Conservation (phyloP, 2,797 vertebrate species). For the Petrocephalus sullivani region DNA sequence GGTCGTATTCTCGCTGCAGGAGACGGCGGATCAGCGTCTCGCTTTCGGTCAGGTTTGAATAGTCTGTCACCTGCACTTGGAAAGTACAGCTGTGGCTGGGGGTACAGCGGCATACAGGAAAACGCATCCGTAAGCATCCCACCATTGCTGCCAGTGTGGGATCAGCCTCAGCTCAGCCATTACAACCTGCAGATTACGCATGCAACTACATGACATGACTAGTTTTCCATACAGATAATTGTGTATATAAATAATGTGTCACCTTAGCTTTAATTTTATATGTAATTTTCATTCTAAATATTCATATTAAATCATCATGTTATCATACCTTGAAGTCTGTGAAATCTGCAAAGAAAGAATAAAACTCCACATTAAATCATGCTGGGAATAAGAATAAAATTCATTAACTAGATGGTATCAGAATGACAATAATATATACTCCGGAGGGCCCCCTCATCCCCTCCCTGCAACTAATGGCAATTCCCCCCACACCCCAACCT, state of each 20-base stretch:
- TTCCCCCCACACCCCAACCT: background rate
- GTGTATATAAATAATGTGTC: background rate
- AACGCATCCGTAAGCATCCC: background rate
- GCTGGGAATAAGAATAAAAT: background rate
- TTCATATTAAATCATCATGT: background rate
- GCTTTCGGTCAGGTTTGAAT: conserved; percentile 38
- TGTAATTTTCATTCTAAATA: background rate
- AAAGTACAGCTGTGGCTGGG: conserved; percentile 56
- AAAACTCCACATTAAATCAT: background rate
- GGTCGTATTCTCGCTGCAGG: conserved; percentile 42
- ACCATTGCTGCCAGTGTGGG: background rate
- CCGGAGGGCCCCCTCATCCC: background rate
- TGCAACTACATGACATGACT: background rate
- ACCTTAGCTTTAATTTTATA: background rate
- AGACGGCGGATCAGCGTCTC: conserved; percentile 40
- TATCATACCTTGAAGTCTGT: conserved; percentile 26
- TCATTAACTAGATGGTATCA: background rate
- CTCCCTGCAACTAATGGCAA: background rate
- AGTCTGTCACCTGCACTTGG: conserved; percentile 50
- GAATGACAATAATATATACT: background rate
- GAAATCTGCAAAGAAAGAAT: conserved; percentile 16
- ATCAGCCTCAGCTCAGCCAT: background rate
- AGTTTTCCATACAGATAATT: background rate
- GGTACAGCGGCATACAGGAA: background rate
- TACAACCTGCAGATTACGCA: background rate